Base-by-base conservation (phyloP, 2,113 vertebrate genomes). In the Atrichornis clamosus region DNA sequence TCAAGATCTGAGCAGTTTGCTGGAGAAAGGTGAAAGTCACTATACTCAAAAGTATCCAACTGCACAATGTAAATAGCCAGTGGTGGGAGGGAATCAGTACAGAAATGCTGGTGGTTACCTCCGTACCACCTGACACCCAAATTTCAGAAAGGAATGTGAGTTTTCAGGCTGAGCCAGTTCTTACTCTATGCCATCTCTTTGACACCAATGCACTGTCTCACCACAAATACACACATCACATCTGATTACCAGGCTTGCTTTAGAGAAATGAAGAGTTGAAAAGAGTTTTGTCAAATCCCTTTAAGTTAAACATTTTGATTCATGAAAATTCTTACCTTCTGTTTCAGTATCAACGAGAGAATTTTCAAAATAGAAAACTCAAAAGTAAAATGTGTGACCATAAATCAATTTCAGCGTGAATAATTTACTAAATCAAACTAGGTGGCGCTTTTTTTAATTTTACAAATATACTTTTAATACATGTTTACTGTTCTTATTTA, bases 141-240 rank as follows among this genome's bases (percentile, higher is more conserved):
- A 75, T 62, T 89, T 86, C 86, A 92, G 58, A 62, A 62, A 93
- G 86, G 86, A 97, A 96, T 95, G 96, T 89, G 80, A 89, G 81
- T 95, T 96, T 96, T 94, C 96, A 79, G 65, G 90, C 42, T 93
- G 28, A 96, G 27, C 90, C 87, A 46, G 60, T 81, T 49, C 30
- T 89, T 83, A 33, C 37, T 53, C 32, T 64, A 15, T 30, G 62
- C 28, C 20, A 27, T 56, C 19, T 80, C 35, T 55, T 42, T 72
- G 64, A 93, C 19, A 86, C 19, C 68, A 13, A 0, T 52, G 39
- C 50, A n/a, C 20, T 91, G 81, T 78, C 64, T 84, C 73, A 62
- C 44, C 64, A 44, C 75, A 95, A 90, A 92, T 78, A 86, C 46
- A 84, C 64, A 60, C 6, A 15, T 84, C 72, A 74, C 27, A 58